These are phyloP conservation scores for Leucosticte australis DNA, from an alignment of 2,113 vertebrate species.

Conservation along the genomic window DNA sequence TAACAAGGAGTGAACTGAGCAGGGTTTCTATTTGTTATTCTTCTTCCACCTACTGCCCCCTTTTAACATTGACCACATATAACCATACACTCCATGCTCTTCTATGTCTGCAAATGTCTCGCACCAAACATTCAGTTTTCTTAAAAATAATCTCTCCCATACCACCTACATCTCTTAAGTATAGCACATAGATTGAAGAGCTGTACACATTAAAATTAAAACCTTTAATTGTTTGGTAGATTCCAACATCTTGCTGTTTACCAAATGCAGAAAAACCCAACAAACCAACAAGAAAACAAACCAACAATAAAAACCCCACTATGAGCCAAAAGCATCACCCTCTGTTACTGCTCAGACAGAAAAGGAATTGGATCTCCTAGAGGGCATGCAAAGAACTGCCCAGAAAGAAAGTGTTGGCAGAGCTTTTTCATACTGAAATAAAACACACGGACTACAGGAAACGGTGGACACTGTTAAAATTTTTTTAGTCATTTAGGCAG, in stretches of 20 bases:
- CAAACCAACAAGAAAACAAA: neutral
- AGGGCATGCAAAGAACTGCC: neutral
- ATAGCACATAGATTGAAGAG: neutral
- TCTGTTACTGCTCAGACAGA: neutral
- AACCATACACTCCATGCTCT: neutral
- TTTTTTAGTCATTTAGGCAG: neutral
- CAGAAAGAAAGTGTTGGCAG: neutral
- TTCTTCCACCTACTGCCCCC: neutral
- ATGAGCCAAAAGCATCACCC: neutral
- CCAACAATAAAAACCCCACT: neutral
- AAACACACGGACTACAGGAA: neutral
- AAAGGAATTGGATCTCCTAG: neutral
- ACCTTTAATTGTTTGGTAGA: neutral
- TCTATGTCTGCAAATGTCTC: neutral
- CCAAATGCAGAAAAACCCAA: neutral
- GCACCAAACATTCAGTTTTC: neutral
- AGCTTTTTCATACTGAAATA: neutral
- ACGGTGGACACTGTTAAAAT: accelerated
- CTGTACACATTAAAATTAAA: neutral
- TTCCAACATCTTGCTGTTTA: neutral
- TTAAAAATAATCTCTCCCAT: neutral
- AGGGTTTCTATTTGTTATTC: neutral
- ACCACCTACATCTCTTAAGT: neutral
- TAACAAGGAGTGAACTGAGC: neutral
- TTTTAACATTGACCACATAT: neutral